Base-by-base conservation (phyloP, 2,113 vertebrate genomes). In the Clarias macrocephalus region DNA sequence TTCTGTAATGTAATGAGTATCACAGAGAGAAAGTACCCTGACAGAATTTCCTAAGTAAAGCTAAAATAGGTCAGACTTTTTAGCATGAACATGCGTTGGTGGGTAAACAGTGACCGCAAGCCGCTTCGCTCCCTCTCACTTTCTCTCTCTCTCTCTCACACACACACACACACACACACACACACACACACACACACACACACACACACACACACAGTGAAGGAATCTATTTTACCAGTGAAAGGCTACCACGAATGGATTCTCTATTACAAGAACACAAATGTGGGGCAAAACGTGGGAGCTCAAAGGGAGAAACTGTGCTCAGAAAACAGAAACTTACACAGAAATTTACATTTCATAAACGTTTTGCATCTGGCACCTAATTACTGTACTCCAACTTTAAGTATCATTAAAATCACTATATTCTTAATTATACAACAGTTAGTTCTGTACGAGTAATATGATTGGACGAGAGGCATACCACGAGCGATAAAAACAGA, bases 11-110 rank as follows among this genome's bases (percentile, higher is more conserved):
- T 59, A 80, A 66, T n/a, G 21, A 68, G n/a, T 25, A 70, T 68
- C 60, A 30, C 30, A 16, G 85, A 62, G 76, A 66, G 86, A 89
- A 88, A 88, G 48, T 79, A 88, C 72, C 63, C 63, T 87, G 80
- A 63, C 21, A 77, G 19, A 87, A 75, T 81, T 89, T 89, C 88
- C 82, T 85, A 89, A 92, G 87, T 89, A 66, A 52, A 12, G 84
- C 75, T 80, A 84, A 90, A 89, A 87, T 87, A 89, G 90, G 85
- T 83, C 88, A 89, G 63, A 60, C 85, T 87, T 83, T 89, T 89
- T 42, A 89, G 88, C 59, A 42, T 42, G 42, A 90, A 62, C 86
- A 85, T 90, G 83, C 91, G 92, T 90, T 90, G 90, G 83, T 28
- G 66, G 87, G 88, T 70, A 72, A 59, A 63, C 54, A 65, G 66